Base-by-base conservation (phyloP, 1,140 invertebrate genomes). In the Pseudomyrmex flavicornis region DNA sequence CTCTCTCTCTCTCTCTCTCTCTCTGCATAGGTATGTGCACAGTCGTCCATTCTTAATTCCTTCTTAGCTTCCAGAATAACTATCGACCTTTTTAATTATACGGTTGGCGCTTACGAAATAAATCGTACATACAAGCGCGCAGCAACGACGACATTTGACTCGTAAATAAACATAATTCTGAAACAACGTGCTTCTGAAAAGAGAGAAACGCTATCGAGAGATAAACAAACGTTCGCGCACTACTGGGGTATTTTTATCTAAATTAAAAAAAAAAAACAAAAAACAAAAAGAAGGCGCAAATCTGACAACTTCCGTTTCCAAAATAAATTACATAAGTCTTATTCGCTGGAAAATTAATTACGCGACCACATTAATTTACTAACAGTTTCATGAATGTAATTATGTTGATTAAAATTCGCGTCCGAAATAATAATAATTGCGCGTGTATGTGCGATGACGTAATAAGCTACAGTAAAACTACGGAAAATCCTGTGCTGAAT, bases 141-240 rank as follows among this genome's bases (percentile, higher is more conserved):
- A 12, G 35, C 61, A 48, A 48, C 20, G 22, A 35, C 52, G 48
- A 50, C 54, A 35, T 66, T 59, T 70, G 22, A 15, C 15, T 48
- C 15, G 15, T 69, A 59, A 79, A 79, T 48, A 79, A 13, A 4
- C n/a, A 12, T n/a, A 59, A 48, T 56, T 56, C 5, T n/a, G 4
- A 68, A 54, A 46, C 46, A 26, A 75, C 20, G n/a, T 74, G 61
- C 66, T 77, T 69, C 48, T 48, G 26, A 66, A 70, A 70, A 58
- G 0, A 7, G 20, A 79, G 56, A 48, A 48, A 70, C 15, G 44
- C 7, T 26, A 17, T 52, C 22, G 8, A 48, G 44, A 48, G 44
- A 10, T 58, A 69, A 69, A 79, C 65, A 54, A 76, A 46, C n/a
- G 12, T 66, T 58, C 70, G 13, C 8, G 44, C 35, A 52, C 13